phyloP scores from a whole-genome alignment of 2,113 vertebrate species.

The Pelecanus crispus region DNA sequence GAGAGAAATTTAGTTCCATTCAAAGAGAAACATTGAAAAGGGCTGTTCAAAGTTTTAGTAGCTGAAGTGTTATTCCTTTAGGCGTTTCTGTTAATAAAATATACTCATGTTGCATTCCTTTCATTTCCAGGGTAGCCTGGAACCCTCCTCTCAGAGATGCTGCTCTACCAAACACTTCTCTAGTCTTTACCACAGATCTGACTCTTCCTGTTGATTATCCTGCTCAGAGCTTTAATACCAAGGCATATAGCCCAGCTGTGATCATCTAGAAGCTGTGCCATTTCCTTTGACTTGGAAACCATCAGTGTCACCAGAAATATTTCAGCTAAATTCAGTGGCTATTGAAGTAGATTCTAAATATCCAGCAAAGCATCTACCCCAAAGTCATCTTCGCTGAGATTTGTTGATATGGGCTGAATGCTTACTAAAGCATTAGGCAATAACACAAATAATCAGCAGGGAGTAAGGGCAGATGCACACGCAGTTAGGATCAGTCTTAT shows the following conservation, averaged over 20 bases:
- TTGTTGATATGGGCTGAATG: background rate
- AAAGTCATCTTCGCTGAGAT: background rate
- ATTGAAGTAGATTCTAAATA: background rate
- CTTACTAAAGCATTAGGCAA: background rate
- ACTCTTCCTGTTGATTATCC: background rate
- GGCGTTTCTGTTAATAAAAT: slow-evolving; percentile 12
- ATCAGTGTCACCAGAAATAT: background rate
- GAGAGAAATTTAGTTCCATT: background rate
- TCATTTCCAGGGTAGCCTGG: background rate
- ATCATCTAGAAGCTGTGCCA: background rate
- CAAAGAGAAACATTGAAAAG: background rate
- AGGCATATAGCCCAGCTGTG: background rate
- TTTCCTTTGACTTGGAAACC: background rate
- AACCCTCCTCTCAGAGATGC: background rate
- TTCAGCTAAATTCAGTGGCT: background rate
- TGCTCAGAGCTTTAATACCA: background rate
- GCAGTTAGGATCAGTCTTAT: background rate
- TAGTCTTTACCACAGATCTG: background rate
- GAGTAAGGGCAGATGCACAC: background rate
- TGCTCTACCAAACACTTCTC: background rate
- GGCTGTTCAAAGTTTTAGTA: background rate
- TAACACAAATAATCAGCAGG: background rate
- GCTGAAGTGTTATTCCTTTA: background rate
- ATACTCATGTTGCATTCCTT: background rate
- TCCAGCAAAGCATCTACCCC: background rate